Conservation (phyloP, 2,888 invertebrate species). For the Miltochrista miniata region DNA sequence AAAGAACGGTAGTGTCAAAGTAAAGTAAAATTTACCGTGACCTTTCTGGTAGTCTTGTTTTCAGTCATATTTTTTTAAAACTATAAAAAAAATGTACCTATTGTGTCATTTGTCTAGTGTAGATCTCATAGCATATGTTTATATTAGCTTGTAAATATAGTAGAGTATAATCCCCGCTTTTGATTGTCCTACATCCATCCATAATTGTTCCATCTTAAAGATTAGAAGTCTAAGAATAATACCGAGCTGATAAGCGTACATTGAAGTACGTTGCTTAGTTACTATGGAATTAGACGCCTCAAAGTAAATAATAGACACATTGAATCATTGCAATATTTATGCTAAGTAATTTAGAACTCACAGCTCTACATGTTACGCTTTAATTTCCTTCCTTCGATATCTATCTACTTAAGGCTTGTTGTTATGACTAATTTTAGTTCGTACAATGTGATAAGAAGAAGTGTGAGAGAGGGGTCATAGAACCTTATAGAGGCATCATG, state of each 20-base stretch:
- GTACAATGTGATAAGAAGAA: slow-evolving; percentile 69
- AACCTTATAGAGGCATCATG: slow-evolving; percentile 61
- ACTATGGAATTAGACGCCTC: slow-evolving; percentile 52
- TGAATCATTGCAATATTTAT: slow-evolving; percentile 38
- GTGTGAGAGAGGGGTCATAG: slow-evolving; percentile 67
- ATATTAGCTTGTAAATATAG: too few relatives aligned
- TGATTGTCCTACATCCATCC: too few relatives aligned
- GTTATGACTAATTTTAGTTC: slow-evolving; percentile 33
- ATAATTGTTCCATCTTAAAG: too few relatives aligned
- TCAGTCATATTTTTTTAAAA: too few relatives aligned
- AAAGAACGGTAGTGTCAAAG: too few relatives aligned
- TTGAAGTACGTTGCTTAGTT: not conserved
- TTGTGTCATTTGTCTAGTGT: too few relatives aligned
- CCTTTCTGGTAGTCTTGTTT: too few relatives aligned
- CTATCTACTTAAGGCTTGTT: slow-evolving; percentile 49
- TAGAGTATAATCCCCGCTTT: too few relatives aligned
- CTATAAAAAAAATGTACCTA: too few relatives aligned
- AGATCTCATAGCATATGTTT: too few relatives aligned
- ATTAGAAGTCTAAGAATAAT: too few relatives aligned
- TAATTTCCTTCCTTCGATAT: slow-evolving; percentile 21
- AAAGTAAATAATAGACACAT: slow-evolving; percentile 56
- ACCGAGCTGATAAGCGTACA: not conserved
- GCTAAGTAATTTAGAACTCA: slow-evolving; percentile 27
- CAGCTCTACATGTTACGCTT: slow-evolving; percentile 21
- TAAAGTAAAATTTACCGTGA: too few relatives aligned